Conservation (phyloP, 2,113 vertebrate species). For the Ictalurus furcatus region DNA sequence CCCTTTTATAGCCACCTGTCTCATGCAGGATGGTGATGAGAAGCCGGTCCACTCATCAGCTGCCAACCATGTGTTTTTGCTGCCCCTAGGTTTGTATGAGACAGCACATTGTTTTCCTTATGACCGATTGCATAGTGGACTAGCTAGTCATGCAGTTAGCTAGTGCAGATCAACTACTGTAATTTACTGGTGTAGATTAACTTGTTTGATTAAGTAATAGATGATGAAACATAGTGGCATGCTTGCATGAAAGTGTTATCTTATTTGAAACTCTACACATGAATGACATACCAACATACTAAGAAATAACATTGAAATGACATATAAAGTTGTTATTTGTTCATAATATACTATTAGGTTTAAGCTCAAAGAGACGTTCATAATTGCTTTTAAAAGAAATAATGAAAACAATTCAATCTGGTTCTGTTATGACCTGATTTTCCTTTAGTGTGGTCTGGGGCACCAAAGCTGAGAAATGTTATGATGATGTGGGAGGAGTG, state of each 20-base stretch:
- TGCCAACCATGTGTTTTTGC: no score
- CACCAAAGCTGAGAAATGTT: conserved; percentile 73
- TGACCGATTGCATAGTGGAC: no score
- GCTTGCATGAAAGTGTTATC: background rate
- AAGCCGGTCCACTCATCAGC: no score
- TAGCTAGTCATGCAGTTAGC: background rate
- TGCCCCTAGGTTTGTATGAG: no score
- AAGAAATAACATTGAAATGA: background rate
- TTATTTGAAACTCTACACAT: background rate
- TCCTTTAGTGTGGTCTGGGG: conserved; percentile 80
- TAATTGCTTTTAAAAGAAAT: background rate
- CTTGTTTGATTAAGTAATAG: background rate
- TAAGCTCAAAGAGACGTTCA: background rate
- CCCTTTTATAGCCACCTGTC: no score
- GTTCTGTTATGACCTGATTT: background rate
- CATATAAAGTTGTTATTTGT: background rate
- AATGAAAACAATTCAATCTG: background rate
- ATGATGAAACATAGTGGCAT: background rate
- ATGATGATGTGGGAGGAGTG: conserved; percentile 85
- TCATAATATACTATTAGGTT: background rate
- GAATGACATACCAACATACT: background rate
- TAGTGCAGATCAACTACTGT: background rate
- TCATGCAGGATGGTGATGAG: no score
- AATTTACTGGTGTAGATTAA: background rate
- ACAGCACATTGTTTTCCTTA: no score